Evolutionary conservation across 1,140 invertebrate species (phyloP).

Genomic region (Lineus longissimus): DNA sequence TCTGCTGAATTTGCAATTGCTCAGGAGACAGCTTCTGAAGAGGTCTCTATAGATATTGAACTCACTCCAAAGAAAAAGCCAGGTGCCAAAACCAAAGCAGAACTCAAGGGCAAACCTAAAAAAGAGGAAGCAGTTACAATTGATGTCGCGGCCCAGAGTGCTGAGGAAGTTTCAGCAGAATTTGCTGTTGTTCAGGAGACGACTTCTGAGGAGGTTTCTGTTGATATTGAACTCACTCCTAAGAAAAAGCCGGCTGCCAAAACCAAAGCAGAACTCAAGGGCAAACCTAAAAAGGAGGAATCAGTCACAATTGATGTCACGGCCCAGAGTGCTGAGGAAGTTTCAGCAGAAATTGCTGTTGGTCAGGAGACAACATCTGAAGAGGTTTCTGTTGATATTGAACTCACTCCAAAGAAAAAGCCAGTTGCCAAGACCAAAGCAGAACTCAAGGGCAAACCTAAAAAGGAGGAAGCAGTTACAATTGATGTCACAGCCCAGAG

Average conservation of each 20-base stretch:
- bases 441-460: too few species aligned
- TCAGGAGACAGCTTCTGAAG: too few species aligned
- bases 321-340: conserved; percentile 8
- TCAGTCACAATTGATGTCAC: background rate
- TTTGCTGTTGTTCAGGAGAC: conserved; percentile 8
- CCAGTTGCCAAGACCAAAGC: too few species aligned
- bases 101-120: too few species aligned
- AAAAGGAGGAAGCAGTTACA: too few species aligned
- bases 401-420: too few species aligned
- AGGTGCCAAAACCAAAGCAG: too few species aligned
- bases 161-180: conserved; percentile 4
- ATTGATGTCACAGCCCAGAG: too few species aligned
- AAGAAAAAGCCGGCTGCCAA: conserved; percentile 6
- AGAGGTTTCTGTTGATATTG: conserved; percentile 18
- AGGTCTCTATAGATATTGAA: too few species aligned
- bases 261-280: background rate
- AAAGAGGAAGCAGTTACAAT: conserved; percentile 20
- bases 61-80: too few species aligned
- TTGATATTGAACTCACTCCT: conserved; percentile 2
- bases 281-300: background rate
- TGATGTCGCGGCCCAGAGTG: conserved; percentile 7
- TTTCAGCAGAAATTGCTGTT: conserved; percentile 15
- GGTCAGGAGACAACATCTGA: conserved; percentile 19
- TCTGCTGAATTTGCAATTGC: too few species aligned
- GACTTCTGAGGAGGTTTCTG: background rate